Base-by-base conservation (phyloP, 2,797 vertebrate genomes). In the Platalea minor region DNA sequence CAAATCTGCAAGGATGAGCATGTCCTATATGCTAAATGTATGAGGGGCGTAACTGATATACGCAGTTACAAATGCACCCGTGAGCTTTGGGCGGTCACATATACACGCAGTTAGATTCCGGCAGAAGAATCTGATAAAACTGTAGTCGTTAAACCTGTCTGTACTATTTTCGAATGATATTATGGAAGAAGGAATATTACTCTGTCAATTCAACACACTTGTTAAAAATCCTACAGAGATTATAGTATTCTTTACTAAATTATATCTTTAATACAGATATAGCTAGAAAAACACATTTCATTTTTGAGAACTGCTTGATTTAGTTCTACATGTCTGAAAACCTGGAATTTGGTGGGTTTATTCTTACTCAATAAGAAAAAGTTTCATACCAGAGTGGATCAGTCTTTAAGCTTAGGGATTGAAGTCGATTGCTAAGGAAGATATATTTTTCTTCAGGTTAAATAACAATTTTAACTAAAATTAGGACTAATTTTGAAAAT, bases 1-100 rank as follows among this genome's bases (percentile, higher is more conserved):
- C 43, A 11, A 10, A 21, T 9, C 45, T 29, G 7, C 6, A 13
- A 25, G 33, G 24, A 2, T 25, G 37, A 80, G 76, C 17, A 9
- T 10, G 13, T 61, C 54, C 33, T 18, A 1, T 0, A 0, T 6
- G 46, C 6, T 3, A 4, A 61, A 33, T 7, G 26, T 9, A 3
- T 0, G 10, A 26, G 23, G 21, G 43, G 2, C 11, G 4, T 13
- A 11, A 68, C 20, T 1, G 7, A 18, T 12, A 10, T 2, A 7
- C 4, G 16, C 24, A 4, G 3, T 4, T n/a, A 23, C 13, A 37
- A n/a, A 31, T 1, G 7, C 3, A 3, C 6, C 13, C 0, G 1
- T 39, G 50, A 68, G 45, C 33, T 68, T 35, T 25, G 59, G 45
- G 43, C 24, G 5, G 13, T 10, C 39, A 19, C 1, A 0, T 8